phyloP scores from a whole-genome alignment of 53 echinoderm and acorn worm species.

The Holothuria scabra region DNA sequence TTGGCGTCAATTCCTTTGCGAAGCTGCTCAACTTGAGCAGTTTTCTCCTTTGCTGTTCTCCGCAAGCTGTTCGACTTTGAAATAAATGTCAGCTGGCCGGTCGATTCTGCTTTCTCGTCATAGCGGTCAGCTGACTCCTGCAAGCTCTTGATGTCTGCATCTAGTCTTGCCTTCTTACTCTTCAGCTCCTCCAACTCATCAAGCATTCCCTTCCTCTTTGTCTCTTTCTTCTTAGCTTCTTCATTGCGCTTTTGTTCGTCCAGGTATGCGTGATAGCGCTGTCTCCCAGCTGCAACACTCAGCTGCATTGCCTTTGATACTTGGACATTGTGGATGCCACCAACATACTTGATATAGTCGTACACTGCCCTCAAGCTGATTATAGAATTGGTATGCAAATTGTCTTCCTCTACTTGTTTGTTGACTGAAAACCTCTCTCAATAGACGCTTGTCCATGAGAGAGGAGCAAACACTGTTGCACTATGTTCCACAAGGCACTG shows the following conservation, averaged over 20 bases:
- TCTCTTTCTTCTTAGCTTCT: constrained; percentile 38
- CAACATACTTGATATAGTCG: constrained; percentile 65
- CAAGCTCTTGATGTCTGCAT: constrained; percentile 54
- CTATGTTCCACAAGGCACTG: constrained; percentile 48
- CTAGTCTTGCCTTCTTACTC: constrained; percentile 60
- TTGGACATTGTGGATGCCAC: constrained; percentile 51
- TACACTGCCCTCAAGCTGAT: constrained; percentile 56
- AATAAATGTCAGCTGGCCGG: too few relatives aligned
- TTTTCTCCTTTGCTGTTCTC: too few relatives aligned
- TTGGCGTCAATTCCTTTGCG: too few relatives aligned
- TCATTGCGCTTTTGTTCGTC: constrained; percentile 49
- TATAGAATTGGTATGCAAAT: constrained; percentile 47
- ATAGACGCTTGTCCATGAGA: constrained; percentile 62
- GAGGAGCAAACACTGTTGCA: constrained; percentile 44
- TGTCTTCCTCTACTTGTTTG: constrained; percentile 63
- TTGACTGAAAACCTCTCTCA: constrained; percentile 56
- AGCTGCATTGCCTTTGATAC: constrained; percentile 45
- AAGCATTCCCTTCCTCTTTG: constrained; percentile 55
- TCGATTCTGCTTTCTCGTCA: constrained; percentile 50
- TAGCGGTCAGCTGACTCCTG: constrained; percentile 61
- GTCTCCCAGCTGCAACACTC: constrained; percentile 50
- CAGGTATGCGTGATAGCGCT: constrained; percentile 48
- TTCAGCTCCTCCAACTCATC: constrained; percentile 53
- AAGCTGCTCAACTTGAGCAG: too few relatives aligned
- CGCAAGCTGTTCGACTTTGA: too few relatives aligned